Percentiles rank a stretch among this genome's conserved stretches.
Evolutionary conservation across 1,140 invertebrate genomes (phyloP).

Genomic region (Papilio aristodemus): DNA sequence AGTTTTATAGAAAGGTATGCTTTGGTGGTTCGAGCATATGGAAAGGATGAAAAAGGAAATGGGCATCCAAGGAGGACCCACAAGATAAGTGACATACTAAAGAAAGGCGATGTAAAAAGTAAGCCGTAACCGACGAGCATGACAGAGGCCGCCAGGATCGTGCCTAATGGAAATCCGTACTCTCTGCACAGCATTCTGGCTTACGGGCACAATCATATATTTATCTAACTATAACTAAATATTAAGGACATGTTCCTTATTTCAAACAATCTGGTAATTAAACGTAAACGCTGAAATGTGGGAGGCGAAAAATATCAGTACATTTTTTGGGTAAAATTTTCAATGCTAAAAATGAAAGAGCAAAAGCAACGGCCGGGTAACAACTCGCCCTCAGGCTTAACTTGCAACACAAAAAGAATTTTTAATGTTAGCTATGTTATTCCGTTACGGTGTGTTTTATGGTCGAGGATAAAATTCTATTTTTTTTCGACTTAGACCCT

Average conservation of each 20-base stretch:
- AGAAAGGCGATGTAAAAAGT: too few relatives aligned
- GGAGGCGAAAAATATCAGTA: slow-evolving; percentile 9
- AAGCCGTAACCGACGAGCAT: too few relatives aligned
- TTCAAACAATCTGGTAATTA: slow-evolving; percentile 28
- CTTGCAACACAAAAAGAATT: slow-evolving; percentile 31
- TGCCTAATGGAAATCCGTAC: too few relatives aligned
- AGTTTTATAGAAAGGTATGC: too few relatives aligned
- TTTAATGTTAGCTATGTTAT: slow-evolving; percentile 30
- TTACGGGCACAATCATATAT: too few relatives aligned
- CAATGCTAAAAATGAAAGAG: slow-evolving; percentile 8
- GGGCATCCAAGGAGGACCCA: too few relatives aligned
- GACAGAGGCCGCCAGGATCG: too few relatives aligned
- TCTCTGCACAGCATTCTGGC: too few relatives aligned
- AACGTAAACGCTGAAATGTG: slow-evolving; percentile 19
- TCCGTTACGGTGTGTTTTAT: slow-evolving; percentile 25
- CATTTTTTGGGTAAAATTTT: slow-evolving; percentile 16
- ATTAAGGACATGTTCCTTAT: background rate
- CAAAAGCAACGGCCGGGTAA: slow-evolving; percentile 23
- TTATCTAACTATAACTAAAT: too few relatives aligned
- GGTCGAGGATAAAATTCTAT: slow-evolving; percentile 21
- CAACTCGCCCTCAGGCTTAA: slow-evolving; percentile 26
- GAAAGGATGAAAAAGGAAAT: too few relatives aligned
- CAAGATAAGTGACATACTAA: too few relatives aligned
- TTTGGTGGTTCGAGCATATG: too few relatives aligned
- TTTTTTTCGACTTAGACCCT: background rate